Conservation (phyloP, 2,888 invertebrate genomes). For the Lutraria lutraria region DNA sequence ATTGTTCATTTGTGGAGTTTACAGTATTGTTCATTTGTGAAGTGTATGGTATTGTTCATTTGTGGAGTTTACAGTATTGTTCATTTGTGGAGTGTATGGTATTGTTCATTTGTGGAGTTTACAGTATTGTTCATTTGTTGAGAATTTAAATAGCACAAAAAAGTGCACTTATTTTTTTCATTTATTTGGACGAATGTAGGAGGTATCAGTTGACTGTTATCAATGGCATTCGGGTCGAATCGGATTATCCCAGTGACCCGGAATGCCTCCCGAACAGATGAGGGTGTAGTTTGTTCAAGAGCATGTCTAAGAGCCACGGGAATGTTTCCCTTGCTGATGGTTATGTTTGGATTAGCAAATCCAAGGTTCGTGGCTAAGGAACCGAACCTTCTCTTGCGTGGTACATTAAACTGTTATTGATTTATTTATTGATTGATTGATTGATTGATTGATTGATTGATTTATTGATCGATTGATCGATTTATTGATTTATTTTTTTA, state of each 20-base stretch:
- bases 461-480: no score
- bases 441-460: no score
- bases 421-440: no score
- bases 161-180: conserved; percentile 34
- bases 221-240: conserved; percentile 26
- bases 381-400: conserved; percentile 35
- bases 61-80: no score
- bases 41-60: no score
- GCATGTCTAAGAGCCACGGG: conserved; percentile 45
- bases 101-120: no score
- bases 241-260: conserved; percentile 25
- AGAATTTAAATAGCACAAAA: not conserved
- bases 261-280: conserved; percentile 35
- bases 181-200: conserved; percentile 20
- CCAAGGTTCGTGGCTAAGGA: conserved; percentile 33
- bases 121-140: no score
- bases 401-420: conserved; percentile 35
- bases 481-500: no score
- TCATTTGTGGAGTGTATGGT: no score
- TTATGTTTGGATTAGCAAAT: not conserved
- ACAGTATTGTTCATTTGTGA: no score
- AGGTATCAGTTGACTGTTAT: conserved; percentile 22
- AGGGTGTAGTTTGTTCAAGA: conserved; percentile 23
- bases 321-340: conserved; percentile 32
- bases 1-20: no score